Base-by-base conservation (phyloP, 2,888 invertebrate genomes). In the Cenopis cana region DNA sequence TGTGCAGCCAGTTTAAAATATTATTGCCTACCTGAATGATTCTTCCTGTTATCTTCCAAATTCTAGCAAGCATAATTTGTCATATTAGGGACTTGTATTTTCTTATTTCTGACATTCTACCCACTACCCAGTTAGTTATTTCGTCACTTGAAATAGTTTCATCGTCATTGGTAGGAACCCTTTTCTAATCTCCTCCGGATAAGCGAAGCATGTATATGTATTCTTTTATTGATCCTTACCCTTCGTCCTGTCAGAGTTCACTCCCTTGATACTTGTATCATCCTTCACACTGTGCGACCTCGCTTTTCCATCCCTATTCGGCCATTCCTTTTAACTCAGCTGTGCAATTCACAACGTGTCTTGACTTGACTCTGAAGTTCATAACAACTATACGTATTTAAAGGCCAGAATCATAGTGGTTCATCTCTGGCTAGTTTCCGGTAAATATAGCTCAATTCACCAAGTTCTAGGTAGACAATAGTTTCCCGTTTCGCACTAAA, bases 231-330 rank as follows among this genome's bases (percentile, higher is more conserved):
- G 52, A 64, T 64, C 64, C 52, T 18, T 17, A 36, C 64, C 64
- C 64, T 54, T 20, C 29, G 55, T 29, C 38, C 64, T 64, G 52
- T 52, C 38, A 64, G 64, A 64, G 52, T 64, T 64, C 64, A 64
- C 52, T 64, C 64, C 64, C 64, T 64, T 64, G 64, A 64, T 52
- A 64, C 64, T 54, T 54, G 24, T 54, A 64, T 64, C 64, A 64
- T 64, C 20, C 24, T 64, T 64, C 64, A 64, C 29, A 55, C 52
- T 54, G 52, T 54, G 52, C 52, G 64, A 54, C 38, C 18, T 38
- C 10, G 10, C 36, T 62, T 64, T 64, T 64, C 38, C 20, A 12
- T 38, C 24, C 29, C n/a, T 33, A 61, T 61, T 20, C n/a, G 33
- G 17, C 38, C 38, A n/a, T 54, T 38, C 24, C 46, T 60, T 49